Base-by-base conservation (phyloP, 2,888 invertebrate genomes). In the Oegoconia quadripuncta region DNA sequence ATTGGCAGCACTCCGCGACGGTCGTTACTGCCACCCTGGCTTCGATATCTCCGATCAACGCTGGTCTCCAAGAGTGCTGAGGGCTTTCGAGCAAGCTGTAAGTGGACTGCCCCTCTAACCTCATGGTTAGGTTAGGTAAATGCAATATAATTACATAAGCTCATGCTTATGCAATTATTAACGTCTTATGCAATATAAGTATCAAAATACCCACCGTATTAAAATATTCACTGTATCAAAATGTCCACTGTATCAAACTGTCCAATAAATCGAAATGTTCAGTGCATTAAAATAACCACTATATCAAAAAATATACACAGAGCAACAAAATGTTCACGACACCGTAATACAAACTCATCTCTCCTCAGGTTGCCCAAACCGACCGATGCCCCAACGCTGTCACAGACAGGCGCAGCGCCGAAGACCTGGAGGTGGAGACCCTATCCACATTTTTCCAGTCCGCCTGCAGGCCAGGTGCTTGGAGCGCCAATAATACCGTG, bases 381-480 rank as follows among this genome's bases (percentile, higher is more conserved):
- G 74, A 83, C 46, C 70, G 73, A 7, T 77, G 78, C 15, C 59
- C 71, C 0, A 57, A 65, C 0, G 41, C 42, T 0, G 46, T 63
- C 1, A 51, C 56, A 0, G 45, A 47, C 0, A 55, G 56, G 11
- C 74, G 68, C 42, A 87, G 90, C 0, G 73, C 89, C 6, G 84
- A 88, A 0, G 90, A 92, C 62, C 66, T 93, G 50, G 92, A 93
- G 46, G 83, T 92, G 14, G 80, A 88, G 27, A 88, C 89, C 2
- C 79, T 94, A 1, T 84, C 81, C 33, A 59, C 69, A 1, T 93
- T 91, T 82, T 95, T 95, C 81, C 87, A 89, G 0, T 77, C 84
- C 1, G 91, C 91, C 43, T 95, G 95, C 74, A 88, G 93, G 33
- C 95, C 95, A 3, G 95, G 95, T 1, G 62, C 74, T 0, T 93